Evolutionary conservation across 1,140 invertebrate genomes (phyloP), one percentile per base, ranked within the genome.

Genomic region (Zaprionus davidi): DNA sequence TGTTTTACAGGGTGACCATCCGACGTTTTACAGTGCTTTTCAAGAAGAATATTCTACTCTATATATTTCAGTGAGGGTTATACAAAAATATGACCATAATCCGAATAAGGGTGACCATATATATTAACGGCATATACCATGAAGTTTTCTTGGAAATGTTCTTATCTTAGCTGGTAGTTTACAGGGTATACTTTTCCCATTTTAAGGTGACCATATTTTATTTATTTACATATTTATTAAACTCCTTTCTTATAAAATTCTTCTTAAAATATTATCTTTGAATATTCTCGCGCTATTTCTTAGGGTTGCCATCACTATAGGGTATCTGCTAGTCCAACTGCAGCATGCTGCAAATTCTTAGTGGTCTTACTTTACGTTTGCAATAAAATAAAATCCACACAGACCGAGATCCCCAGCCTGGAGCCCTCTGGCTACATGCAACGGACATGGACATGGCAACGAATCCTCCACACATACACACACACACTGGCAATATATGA

Each of bases 331-430:
- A 12, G 68, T 44, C 56, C n/a, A 12, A 49, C 49, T 7, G 12
- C n/a, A 3, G 1, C 9, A 9, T 15, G 12, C 3, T n/a, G 15
- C 12, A 12, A 3, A 15, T 28, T 59, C 56, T 66, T 65, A 28
- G 38, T 56, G 38, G 59, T 41, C 72, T 76, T 67, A 62, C 62
- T 76, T 67, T 67, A 62, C 56, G 59, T 71, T 71, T 75, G 68
- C 56, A 76, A 76, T 76, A 76, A 76, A 76, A 76, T 76, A 65
- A 76, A 76, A 76, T 76, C 73, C 73, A 22, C 72, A 51, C 68
- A 41, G 55, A 59, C 20, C 46, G 41, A 17, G 41, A 46, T 46
- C 41, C 41, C 41, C 15, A 22, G 46, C 20, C 46, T 51, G 41
- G 20, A 56, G 60, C 53, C 68, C 68, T 60, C 15, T 24, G 68